Conservation (phyloP, 2,797 vertebrate species). For the Hypotaenidia philippensis region DNA sequence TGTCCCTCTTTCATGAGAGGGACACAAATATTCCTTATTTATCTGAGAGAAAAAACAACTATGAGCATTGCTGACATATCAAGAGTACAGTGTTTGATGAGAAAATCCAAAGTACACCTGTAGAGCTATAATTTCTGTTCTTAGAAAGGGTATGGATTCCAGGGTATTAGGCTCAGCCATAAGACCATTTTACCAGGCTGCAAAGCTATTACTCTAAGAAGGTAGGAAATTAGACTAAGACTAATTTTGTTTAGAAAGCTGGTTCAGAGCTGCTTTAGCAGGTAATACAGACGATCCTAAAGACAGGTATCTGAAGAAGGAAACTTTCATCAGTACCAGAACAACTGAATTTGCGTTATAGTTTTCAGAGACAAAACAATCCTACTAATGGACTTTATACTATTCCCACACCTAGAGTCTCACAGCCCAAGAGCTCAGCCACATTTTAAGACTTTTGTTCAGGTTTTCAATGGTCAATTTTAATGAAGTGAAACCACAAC, state of each 20-base stretch:
- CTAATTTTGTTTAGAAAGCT: background rate
- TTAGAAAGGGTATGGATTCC: background rate
- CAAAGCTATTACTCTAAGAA: background rate
- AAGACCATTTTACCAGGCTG: background rate
- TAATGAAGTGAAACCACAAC: background rate
- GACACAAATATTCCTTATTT: background rate
- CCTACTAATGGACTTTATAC: fast-evolving
- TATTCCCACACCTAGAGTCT: background rate
- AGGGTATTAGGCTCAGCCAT: background rate
- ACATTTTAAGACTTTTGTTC: background rate
- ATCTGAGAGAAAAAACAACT: background rate
- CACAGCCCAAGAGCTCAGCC: background rate
- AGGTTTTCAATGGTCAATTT: background rate
- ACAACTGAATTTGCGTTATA: background rate
- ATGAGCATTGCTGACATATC: background rate
- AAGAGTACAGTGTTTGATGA: background rate
- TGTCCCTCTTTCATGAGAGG: background rate
- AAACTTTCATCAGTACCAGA: background rate
- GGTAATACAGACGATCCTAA: background rate
- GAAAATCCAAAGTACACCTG: background rate
- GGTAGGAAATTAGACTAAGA: background rate
- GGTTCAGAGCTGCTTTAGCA: background rate
- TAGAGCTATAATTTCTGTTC: background rate
- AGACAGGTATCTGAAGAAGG: background rate
- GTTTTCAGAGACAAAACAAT: background rate